Evolutionary conservation across 2,113 vertebrate species (phyloP), one percentile per base, ranked within the genome.

Genomic region (Melierax canorus): DNA sequence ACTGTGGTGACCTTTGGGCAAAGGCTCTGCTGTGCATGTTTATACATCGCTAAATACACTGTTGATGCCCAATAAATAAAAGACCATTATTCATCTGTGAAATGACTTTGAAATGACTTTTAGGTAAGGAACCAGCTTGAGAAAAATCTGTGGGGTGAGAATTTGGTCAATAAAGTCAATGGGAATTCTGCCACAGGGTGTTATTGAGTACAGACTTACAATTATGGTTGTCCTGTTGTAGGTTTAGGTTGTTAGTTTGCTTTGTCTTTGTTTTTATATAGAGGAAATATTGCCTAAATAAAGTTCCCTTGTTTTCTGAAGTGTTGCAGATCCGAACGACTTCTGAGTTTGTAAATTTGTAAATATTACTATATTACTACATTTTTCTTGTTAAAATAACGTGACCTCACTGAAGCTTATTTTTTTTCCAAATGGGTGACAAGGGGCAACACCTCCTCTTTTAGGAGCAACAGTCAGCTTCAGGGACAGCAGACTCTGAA

Each of bases 91-190:
- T 94, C 18, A 59, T 36, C 84, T 81, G 38, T 53, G 51, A 86
- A 78, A 79, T 34, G 1, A 69, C 81, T 91, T 89, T 64, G 32
- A 92, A 88, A 90, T 69, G 60, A 88, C 34, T 91, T 60, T 82
- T 58, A 79, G 6, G 11, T 73, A 50, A 87, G 69, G 73, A 89
- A 89, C 17, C 15, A 76, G 45, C 58, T 62, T 82, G 66, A 91
- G 69, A 87, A 92, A 82, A 95, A 76, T 82, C 32, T 32, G 58
- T 45, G 30, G n/a, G 59, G 30, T 92, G 80, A 95, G 45, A 91
- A 69, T 82, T 86, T 66, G 59, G 29, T 50, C 50, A 75, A 14
- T 66, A 38, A 91, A 83, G 26, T 72, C 30, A 59, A 18, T 34
- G 51, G 59, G 69, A 95, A 88, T 74, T 72, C 60, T 67, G 72